Evolutionary conservation across 1,140 invertebrate genomes (phyloP).

Genomic region (Tetragnatha versicolor): DNA sequence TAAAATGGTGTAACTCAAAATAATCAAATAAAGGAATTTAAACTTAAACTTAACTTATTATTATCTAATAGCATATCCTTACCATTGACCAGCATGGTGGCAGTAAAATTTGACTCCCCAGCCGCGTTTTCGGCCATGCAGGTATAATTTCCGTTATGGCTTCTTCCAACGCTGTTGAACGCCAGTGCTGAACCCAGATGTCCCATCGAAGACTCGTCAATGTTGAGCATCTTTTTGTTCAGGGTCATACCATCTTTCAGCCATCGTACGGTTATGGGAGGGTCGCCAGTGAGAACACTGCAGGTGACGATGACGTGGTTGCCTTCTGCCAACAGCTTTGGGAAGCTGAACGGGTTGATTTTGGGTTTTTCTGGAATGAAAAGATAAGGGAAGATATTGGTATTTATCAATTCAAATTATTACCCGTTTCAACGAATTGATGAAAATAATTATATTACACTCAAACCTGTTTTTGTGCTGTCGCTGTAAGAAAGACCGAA

Average conservation of each 20-base stretch:
- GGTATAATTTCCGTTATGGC: slow-evolving; percentile 72
- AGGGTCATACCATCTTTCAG: slow-evolving; percentile 71
- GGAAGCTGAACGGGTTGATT: slow-evolving; percentile 64
- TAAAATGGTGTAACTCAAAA: no score
- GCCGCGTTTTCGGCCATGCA: slow-evolving; percentile 75
- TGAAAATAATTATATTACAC: no score
- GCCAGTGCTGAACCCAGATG: slow-evolving; percentile 61
- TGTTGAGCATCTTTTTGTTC: slow-evolving; percentile 65
- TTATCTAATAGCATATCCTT: no score
- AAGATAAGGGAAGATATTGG: background rate
- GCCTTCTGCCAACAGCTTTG: slow-evolving; percentile 79
- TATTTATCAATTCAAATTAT: no score
- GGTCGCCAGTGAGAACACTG: slow-evolving; percentile 80
- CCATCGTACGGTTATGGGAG: slow-evolving; percentile 79
- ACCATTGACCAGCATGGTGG: slow-evolving; percentile 73
- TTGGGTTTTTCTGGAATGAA: slow-evolving; percentile 54
- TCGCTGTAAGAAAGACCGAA: no score
- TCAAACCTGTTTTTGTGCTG: no score
- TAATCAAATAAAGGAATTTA: no score
- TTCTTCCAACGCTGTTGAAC: slow-evolving; percentile 61
- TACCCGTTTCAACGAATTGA: no score
- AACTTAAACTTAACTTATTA: no score
- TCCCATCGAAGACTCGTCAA: slow-evolving; percentile 54
- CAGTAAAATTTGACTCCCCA: slow-evolving; percentile 70
- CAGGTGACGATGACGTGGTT: slow-evolving; percentile 84